Evolutionary conservation across 2,113 vertebrate species (phyloP).

Genomic region (Pelmatolapia mariae): DNA sequence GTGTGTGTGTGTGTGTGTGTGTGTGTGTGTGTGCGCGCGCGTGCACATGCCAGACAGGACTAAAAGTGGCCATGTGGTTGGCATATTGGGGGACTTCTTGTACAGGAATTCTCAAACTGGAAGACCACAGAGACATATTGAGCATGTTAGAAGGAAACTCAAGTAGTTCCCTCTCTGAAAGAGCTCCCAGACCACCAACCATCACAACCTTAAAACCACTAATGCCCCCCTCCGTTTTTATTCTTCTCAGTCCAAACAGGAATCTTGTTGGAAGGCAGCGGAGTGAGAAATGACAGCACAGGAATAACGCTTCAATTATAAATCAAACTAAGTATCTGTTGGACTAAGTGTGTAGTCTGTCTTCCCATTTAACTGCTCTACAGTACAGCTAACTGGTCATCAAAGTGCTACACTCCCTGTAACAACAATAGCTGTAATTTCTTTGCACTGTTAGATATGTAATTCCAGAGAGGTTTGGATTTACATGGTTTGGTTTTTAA

Average conservation of each 20-base stretch:
- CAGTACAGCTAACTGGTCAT: not conserved
- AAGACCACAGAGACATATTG: not conserved
- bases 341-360: not conserved
- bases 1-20: not conserved
- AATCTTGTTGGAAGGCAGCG: slow-evolving; percentile 19
- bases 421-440: not conserved
- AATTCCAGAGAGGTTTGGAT: not conserved
- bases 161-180: not conserved
- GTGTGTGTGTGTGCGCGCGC: rapidly evolving
- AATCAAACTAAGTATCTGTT: slow-evolving; percentile 5
- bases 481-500: not conserved
- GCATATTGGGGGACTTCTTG: slow-evolving; percentile 14
- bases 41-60: not conserved
- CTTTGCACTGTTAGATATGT: not conserved
- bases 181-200: not conserved
- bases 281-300: not conserved
- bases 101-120: slow-evolving; percentile 7
- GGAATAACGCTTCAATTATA: not conserved
- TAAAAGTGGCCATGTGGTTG: slow-evolving; percentile 33
- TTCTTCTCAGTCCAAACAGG: not conserved
- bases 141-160: not conserved
- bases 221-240: not conserved
- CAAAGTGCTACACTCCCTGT: not conserved
- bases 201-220: slow-evolving; percentile 16
- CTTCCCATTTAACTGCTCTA: not conserved